Percentiles rank a stretch among this genome's conserved stretches.
Conservation (phyloP, 1,140 invertebrate genomes). For the Atta colombica region DNA sequence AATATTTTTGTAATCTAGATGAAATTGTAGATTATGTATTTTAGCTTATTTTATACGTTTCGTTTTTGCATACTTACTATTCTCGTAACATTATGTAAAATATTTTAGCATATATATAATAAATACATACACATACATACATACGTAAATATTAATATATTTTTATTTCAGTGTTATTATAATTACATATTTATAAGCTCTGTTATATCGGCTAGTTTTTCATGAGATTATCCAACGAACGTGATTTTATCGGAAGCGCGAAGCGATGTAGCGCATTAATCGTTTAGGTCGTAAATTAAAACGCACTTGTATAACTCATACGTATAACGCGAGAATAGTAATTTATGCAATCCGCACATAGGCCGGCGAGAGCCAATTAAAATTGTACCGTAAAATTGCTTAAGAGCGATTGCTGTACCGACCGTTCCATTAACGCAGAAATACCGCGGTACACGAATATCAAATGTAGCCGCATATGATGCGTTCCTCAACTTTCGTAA, state of each 20-base stretch:
- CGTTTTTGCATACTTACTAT: background rate
- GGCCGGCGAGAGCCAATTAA: constrained; percentile 49
- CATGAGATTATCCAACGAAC: constrained; percentile 36
- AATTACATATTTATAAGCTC: constrained; percentile 58
- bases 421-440: constrained; percentile 55
- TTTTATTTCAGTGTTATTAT: constrained; percentile 27
- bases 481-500: constrained; percentile 10
- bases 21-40: background rate
- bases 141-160: background rate
- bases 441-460: constrained; percentile 15
- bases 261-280: constrained; percentile 58
- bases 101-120: background rate
- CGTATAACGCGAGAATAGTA: constrained; percentile 50
- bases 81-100: background rate
- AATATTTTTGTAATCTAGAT: background rate
- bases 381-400: constrained; percentile 56
- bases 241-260: constrained; percentile 57
- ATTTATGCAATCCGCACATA: constrained; percentile 60
- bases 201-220: constrained; percentile 13
- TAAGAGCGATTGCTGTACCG: constrained; percentile 47
- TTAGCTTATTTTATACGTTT: background rate
- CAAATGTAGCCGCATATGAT: background rate
- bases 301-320: constrained; percentile 55
- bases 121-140: too few species aligned
- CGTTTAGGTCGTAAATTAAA: constrained; percentile 52